Evolutionary conservation across 30 jellyfish, hydroid and myxozoan species (phyloP).

Genomic region (Aurelia coerulea): DNA sequence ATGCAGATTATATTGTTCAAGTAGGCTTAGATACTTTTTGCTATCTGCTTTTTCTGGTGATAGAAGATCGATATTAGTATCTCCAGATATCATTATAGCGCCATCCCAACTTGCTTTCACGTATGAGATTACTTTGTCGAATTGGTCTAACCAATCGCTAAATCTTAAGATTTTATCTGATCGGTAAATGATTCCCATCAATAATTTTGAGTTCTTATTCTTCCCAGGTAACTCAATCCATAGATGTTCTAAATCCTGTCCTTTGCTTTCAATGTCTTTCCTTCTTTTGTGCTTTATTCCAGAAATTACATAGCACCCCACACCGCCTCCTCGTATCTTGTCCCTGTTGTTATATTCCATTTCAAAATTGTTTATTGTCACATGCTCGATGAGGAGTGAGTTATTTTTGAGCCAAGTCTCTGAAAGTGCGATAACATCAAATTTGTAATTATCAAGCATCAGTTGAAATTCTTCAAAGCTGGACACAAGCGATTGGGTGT

Average conservation of each 20-base stretch:
- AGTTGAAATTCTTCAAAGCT: not conserved
- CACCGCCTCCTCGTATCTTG: not conserved
- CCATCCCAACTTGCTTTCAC: constrained; percentile 14
- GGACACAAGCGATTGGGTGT: constrained; percentile 24
- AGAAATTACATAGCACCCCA: not conserved
- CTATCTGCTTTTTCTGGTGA: constrained; percentile 11
- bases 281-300: constrained; percentile 18
- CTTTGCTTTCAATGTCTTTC: not conserved
- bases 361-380: not conserved
- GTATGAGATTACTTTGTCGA: too few species aligned
- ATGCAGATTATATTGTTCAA: constrained; percentile 8
- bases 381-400: too few species aligned
- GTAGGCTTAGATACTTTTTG: constrained; percentile 20
- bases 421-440: too few species aligned
- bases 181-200: not conserved
- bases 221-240: too few species aligned
- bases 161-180: too few species aligned
- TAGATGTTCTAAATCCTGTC: too few species aligned
- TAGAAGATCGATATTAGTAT: constrained; percentile 57
- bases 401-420: too few species aligned
- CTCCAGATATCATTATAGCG: constrained; percentile 31
- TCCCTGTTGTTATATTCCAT: constrained; percentile 34
- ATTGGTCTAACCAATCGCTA: too few species aligned
- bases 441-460: too few species aligned
- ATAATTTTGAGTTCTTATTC: too few species aligned